Conservation (phyloP, 2,888 invertebrate species). For the Eupithecia subumbrata region DNA sequence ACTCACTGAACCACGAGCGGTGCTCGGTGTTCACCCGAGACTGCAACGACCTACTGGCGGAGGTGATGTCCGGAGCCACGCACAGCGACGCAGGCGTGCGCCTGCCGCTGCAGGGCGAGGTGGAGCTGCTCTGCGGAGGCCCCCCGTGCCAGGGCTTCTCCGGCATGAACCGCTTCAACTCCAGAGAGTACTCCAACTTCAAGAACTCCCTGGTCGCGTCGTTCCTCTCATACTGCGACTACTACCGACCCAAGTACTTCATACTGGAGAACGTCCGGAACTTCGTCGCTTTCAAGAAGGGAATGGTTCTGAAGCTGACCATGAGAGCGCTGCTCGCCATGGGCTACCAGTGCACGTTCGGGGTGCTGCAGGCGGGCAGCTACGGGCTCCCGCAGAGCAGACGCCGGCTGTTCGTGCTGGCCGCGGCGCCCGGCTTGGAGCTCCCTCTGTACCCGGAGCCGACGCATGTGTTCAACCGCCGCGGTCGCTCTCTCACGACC, state of each 20-base stretch:
- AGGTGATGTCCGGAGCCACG: conserved; percentile 86
- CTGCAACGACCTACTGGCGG: conserved; percentile 88
- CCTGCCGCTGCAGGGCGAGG: conserved; percentile 90
- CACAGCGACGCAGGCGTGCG: conserved; percentile 76
- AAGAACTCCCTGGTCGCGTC: conserved; percentile 93
- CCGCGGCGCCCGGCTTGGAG: conserved; percentile 90
- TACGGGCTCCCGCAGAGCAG: conserved; percentile 94
- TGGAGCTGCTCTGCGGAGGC: conserved; percentile 93
- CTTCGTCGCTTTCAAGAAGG: conserved; percentile 92
- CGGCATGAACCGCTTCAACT: conserved; percentile 94
- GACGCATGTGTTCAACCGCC: conserved; percentile 88
- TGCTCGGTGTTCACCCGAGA: conserved; percentile 91
- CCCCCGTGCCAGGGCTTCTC: conserved; percentile 96
- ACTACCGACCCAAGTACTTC: conserved; percentile 92
- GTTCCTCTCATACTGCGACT: conserved; percentile 93
- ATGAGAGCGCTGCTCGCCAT: conserved; percentile 89
- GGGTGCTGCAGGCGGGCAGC: conserved; percentile 93
- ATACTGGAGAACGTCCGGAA: conserved; percentile 94
- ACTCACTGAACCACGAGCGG: conserved; percentile 88
- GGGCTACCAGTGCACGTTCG: conserved; percentile 95
- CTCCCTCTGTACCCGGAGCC: conserved; percentile 92
- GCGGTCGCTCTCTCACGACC: conserved; percentile 84
- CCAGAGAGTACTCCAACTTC: conserved; percentile 92
- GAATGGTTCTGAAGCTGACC: conserved; percentile 92
- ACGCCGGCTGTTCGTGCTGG: conserved; percentile 90